These are phyloP conservation scores for Penaeus japonicus DNA, from an alignment of 1,140 invertebrate species.

Conservation along the genomic window DNA sequence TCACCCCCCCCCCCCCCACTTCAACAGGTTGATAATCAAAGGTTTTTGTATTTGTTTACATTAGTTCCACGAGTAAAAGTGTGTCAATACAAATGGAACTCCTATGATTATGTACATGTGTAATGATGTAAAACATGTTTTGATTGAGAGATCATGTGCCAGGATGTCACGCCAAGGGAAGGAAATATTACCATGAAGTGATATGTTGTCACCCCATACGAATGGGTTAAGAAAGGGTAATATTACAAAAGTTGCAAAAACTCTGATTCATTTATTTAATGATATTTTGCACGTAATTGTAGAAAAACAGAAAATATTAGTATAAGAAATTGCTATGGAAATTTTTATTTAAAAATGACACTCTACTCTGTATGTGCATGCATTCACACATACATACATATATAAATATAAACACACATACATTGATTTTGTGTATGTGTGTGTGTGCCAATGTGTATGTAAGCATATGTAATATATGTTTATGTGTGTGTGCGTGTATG, in stretches of 20 bases:
- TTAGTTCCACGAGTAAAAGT: neutral
- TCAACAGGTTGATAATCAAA: neutral
- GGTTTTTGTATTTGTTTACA: too few species aligned
- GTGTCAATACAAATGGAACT: neutral
- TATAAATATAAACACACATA: neutral
- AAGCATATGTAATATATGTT: neutral
- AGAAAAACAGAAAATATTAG: too few species aligned
- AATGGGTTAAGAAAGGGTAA: neutral
- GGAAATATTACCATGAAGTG: neutral
- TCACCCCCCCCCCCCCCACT: neutral
- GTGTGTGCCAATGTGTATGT: neutral
- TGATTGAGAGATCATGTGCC: neutral
- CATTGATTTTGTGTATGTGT: neutral
- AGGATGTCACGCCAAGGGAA: neutral
- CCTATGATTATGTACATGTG: neutral
- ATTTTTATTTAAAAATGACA: neutral
- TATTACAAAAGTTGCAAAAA: neutral
- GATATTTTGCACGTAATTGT: too few species aligned
- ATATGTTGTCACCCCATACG: too few species aligned
- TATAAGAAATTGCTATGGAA: too few species aligned
- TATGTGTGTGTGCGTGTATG: neutral
- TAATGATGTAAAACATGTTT: neutral
- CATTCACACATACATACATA: constrained; percentile 4
- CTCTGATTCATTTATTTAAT: too few species aligned
- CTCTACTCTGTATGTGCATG: neutral